Conservation (phyloP, 1,140 invertebrate species). For the Pteromalus puparum region DNA sequence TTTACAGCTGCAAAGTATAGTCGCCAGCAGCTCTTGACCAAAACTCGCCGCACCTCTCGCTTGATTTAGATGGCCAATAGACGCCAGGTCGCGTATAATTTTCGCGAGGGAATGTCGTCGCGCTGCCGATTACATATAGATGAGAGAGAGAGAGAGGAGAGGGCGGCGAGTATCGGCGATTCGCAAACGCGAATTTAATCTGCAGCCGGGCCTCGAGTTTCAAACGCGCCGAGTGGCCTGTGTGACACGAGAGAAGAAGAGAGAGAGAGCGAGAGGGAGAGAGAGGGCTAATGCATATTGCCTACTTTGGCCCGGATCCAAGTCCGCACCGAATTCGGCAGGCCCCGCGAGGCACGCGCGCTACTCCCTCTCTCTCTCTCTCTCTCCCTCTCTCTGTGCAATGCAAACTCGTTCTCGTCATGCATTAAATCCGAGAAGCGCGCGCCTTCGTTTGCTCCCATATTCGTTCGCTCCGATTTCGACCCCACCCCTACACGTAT, state of each 20-base stretch:
- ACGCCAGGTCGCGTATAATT: neutral
- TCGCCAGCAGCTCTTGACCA: neutral
- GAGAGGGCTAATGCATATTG: constrained; percentile 61
- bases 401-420: constrained; percentile 56
- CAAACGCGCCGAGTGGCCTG: constrained; percentile 37
- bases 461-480: constrained; percentile 6
- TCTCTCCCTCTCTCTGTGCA: constrained; percentile 47
- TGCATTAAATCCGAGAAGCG: constrained; percentile 50
- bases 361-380: constrained; percentile 42
- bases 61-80: constrained; percentile 17
- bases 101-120: neutral
- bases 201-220: constrained; percentile 55
- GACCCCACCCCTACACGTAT: neutral
- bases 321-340: constrained; percentile 17
- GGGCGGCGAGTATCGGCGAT: constrained; percentile 21
- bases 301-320: constrained; percentile 55
- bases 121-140: neutral
- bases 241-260: neutral
- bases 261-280: neutral
- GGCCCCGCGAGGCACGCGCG: constrained; percentile 28
- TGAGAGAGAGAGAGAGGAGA: neutral
- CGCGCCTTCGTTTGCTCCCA: neutral
- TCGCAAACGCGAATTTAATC: constrained; percentile 57
- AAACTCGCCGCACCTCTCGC: neutral
- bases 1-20: neutral